Evolutionary conservation across 1,140 invertebrate species (phyloP).

Genomic region (Neodiprion pinetum): DNA sequence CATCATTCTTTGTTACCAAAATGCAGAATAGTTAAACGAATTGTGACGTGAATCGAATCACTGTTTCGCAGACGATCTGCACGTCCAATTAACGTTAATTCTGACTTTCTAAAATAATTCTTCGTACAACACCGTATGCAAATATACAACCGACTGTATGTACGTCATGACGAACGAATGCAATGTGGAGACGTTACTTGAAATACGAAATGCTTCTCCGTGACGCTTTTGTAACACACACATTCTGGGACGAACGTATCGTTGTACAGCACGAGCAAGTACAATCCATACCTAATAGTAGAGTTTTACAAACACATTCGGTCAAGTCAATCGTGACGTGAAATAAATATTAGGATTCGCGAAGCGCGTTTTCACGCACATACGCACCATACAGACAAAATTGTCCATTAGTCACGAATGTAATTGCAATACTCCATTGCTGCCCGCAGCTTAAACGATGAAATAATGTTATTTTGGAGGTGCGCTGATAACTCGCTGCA

Average conservation of each 20-base stretch:
- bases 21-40: too few species aligned
- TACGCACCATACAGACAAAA: too few species aligned
- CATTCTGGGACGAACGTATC: background rate
- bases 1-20: too few species aligned
- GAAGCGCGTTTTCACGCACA: background rate
- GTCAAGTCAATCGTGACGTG: background rate
- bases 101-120: conserved; percentile 2
- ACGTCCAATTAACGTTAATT: background rate
- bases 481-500: too few species aligned
- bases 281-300: too few species aligned
- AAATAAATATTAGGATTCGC: background rate
- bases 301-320: background rate
- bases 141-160: background rate
- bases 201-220: background rate
- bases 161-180: background rate
- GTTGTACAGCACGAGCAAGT: too few species aligned
- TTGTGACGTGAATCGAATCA: too few species aligned
- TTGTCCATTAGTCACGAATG: too few species aligned
- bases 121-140: background rate
- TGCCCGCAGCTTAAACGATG: too few species aligned
- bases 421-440: too few species aligned
- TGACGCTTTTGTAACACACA: background rate
- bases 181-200: background rate
- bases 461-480: too few species aligned
- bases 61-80: too few species aligned